Conservation (phyloP, 1,140 invertebrate genomes). For the Zophobas morio region DNA sequence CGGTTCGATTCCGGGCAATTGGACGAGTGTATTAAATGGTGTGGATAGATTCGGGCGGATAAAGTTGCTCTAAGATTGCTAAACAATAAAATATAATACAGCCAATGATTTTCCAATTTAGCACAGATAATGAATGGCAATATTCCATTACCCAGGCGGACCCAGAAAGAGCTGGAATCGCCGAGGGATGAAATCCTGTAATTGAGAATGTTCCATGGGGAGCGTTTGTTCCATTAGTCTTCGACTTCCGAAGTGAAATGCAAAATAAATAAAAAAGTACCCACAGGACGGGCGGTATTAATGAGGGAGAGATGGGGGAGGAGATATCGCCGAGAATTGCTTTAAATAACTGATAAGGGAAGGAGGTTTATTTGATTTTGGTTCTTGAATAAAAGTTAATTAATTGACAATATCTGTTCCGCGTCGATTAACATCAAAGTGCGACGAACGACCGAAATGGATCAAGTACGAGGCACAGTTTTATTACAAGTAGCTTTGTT, state of each 20-base stretch:
- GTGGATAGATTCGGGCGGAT: slow-evolving; percentile 37
- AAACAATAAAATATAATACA: slow-evolving; percentile 53
- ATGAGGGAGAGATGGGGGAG: slow-evolving; percentile 38
- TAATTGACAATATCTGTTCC: no score
- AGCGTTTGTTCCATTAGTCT: slow-evolving; percentile 57
- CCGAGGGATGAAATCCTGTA: slow-evolving; percentile 55
- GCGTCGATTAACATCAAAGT: no score
- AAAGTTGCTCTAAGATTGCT: slow-evolving; percentile 41
- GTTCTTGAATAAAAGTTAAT: background rate
- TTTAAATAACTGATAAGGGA: slow-evolving; percentile 12
- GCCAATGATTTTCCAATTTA: slow-evolving; percentile 55
- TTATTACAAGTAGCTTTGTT: no score
- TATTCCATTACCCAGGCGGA: slow-evolving; percentile 51
- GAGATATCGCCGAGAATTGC: background rate
- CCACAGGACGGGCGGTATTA: slow-evolving; percentile 37
- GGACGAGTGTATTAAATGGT: slow-evolving; percentile 27
- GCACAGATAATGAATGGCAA: slow-evolving; percentile 54
- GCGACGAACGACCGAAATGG: no score
- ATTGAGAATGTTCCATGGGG: slow-evolving; percentile 55
- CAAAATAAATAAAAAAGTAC: slow-evolving; percentile 54
- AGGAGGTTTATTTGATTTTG: slow-evolving; percentile 8
- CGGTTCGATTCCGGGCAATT: slow-evolving; percentile 36
- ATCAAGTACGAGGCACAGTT: no score
- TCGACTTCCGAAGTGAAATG: slow-evolving; percentile 51
- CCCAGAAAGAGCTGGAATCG: slow-evolving; percentile 49